These are phyloP conservation scores for Apodemus speciosus DNA, from an alignment of 2,113 vertebrate genomes.

Conservation along the genomic window DNA sequence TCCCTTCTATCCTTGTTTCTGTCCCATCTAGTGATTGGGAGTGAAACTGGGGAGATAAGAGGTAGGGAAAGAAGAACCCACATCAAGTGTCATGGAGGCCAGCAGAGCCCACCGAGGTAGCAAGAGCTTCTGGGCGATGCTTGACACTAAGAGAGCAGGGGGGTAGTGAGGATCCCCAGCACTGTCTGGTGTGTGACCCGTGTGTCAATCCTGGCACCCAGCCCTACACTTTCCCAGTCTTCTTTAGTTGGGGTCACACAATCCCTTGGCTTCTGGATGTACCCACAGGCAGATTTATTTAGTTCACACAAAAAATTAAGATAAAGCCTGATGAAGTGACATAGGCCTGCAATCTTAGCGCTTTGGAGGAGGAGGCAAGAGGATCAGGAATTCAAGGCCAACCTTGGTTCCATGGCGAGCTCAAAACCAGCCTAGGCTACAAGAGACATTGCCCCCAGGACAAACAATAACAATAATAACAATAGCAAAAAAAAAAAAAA, in stretches of 20 bases:
- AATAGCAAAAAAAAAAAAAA: not conserved
- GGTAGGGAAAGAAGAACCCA: too few species aligned
- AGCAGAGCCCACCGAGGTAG: not conserved
- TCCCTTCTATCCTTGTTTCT: too few species aligned
- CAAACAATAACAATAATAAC: not conserved
- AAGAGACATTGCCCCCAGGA: not conserved
- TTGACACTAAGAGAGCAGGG: not conserved
- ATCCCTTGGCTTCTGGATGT: not conserved
- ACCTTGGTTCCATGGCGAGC: not conserved
- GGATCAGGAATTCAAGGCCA: not conserved
- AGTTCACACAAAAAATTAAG: not conserved
- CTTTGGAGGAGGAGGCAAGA: not conserved
- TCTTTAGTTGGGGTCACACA: conserved; percentile 17
- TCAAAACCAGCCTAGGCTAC: not conserved
- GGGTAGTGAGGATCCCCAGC: too few species aligned
- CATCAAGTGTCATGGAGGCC: not conserved
- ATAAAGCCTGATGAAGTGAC: not conserved
- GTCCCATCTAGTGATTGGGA: too few species aligned
- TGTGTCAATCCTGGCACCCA: not conserved
- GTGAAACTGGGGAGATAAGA: too few species aligned
- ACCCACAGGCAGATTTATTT: not conserved
- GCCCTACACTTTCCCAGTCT: not conserved
- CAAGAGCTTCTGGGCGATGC: not conserved
- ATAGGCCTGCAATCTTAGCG: not conserved
- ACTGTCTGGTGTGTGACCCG: not conserved